Evolutionary conservation across 1,140 invertebrate species (phyloP).

Genomic region (Bombus waltoni): DNA sequence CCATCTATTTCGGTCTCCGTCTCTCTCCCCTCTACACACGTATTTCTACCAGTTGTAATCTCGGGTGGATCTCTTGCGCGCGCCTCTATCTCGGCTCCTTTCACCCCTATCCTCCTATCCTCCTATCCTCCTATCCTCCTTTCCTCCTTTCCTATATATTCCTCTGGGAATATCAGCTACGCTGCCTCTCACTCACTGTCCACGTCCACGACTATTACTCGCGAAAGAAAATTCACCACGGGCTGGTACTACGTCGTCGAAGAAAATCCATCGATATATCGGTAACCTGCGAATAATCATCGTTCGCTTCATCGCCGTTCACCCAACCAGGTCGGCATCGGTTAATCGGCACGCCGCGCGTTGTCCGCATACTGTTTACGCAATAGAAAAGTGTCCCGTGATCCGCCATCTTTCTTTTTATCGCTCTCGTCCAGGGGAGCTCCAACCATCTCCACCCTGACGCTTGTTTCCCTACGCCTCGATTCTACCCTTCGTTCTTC

Average conservation of each 20-base stretch:
- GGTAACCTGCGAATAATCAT: background rate
- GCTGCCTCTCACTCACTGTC: background rate
- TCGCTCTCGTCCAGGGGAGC: conserved; percentile 72
- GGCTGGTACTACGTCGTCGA: background rate
- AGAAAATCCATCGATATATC: background rate
- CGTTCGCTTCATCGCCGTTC: background rate
- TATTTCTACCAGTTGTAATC: conserved; percentile 26
- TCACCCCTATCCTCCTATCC: background rate
- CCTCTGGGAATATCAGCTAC: conserved; percentile 13
- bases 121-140: background rate
- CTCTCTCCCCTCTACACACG: conserved; percentile 17
- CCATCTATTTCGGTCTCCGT: background rate
- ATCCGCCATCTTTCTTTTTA: conserved; percentile 77
- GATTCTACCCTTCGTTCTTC: conserved; percentile 22
- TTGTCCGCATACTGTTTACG: background rate
- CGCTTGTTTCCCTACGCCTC: conserved; percentile 23
- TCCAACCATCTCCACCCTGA: conserved; percentile 66
- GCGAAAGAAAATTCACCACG: background rate
- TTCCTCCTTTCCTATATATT: background rate
- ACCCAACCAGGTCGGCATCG: background rate
- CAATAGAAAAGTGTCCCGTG: conserved; percentile 53
- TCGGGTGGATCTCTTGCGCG: conserved; percentile 38
- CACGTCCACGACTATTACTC: too few relatives aligned
- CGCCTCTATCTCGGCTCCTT: background rate
- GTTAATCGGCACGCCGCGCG: background rate